phyloP scores from a whole-genome alignment of 2,113 vertebrate genomes.

The Vanacampus margaritifer region DNA sequence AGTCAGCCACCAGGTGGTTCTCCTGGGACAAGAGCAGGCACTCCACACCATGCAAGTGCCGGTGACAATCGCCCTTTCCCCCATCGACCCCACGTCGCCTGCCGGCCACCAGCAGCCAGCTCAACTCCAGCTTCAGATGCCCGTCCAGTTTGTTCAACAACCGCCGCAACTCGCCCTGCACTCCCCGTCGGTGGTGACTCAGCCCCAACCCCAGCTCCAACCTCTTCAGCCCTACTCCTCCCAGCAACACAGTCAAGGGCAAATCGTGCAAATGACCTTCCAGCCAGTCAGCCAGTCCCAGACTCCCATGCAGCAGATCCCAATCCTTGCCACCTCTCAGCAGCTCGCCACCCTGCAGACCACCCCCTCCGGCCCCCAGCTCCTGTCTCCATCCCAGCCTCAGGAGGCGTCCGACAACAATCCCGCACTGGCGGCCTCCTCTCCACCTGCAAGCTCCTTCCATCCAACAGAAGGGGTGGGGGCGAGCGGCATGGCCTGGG shows the following conservation, averaged over 20 bases:
- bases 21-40: constrained; percentile 69
- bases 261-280: constrained; percentile 74
- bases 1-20: constrained; percentile 67
- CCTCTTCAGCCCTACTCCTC: constrained; percentile 54
- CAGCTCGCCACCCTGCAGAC: constrained; percentile 64
- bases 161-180: constrained; percentile 68
- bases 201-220: constrained; percentile 67
- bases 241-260: constrained; percentile 65
- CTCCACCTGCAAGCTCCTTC: constrained; percentile 52
- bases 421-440: constrained; percentile 53
- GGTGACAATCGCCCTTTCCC: constrained; percentile 69
- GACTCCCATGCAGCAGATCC: constrained; percentile 66
- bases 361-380: constrained; percentile 24
- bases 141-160: constrained; percentile 69
- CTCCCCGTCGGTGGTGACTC: constrained; percentile 49
- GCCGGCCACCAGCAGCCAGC: constrained; percentile 64
- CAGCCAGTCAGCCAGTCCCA: constrained; percentile 63
- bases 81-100: constrained; percentile 56
- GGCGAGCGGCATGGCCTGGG: constrained; percentile 50
- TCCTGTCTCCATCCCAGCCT: constrained; percentile 49
- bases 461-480: constrained; percentile 65
- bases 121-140: constrained; percentile 73
- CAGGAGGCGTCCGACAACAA: constrained; percentile 50
- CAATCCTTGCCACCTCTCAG: constrained; percentile 55
- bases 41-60: constrained; percentile 74